Base-by-base conservation (phyloP, 2,888 invertebrate genomes). In the Lasioglossum leucozonium region DNA sequence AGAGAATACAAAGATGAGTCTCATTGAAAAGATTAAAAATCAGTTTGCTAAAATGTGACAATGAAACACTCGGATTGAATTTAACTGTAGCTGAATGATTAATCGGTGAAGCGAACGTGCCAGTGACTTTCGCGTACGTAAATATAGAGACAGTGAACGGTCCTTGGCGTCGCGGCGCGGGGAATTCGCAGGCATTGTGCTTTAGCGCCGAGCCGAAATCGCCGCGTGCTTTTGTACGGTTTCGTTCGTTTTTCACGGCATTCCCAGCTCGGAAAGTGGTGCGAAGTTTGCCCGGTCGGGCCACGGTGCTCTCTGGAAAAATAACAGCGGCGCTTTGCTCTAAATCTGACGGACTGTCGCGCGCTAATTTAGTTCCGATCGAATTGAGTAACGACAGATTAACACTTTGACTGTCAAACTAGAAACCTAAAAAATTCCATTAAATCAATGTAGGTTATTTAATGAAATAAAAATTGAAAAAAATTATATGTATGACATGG, bases 51-150 rank as follows among this genome's bases (percentile, higher is more conserved):
- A 40, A 37, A 18, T 4, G 22, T 37, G 22, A 40, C 55, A 76
- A 82, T 40, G 58, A 34, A 34, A 51, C 47, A 58, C 22, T 8
- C 30, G 18, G 55, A 82, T 85, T 72, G 77, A 67, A 77, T 83
- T 77, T 76, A 86, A 81, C 67, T 51, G 81, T 78, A 47, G 72
- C 74, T 75, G 13, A 84, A 82, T 83, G 86, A 83, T 88, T 89
- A 89, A 90, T 90, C 90, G 90, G 90, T 90, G 73, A 85, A 80
- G 81, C 89, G 77, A 87, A 82, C 89, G 89, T 88, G 89, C 88
- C 90, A 86, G 81, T 90, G 86, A 90, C 90, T 90, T 82, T 90
- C 81, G 77, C 78, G 88, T 79, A 82, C 86, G 81, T 90, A 90
- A 90, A 90, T 90, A 90, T 90, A 90, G 90, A 90, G 90, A 84